phyloP scores from a whole-genome alignment of 2,888 invertebrate species.

The Tachina grossa region DNA sequence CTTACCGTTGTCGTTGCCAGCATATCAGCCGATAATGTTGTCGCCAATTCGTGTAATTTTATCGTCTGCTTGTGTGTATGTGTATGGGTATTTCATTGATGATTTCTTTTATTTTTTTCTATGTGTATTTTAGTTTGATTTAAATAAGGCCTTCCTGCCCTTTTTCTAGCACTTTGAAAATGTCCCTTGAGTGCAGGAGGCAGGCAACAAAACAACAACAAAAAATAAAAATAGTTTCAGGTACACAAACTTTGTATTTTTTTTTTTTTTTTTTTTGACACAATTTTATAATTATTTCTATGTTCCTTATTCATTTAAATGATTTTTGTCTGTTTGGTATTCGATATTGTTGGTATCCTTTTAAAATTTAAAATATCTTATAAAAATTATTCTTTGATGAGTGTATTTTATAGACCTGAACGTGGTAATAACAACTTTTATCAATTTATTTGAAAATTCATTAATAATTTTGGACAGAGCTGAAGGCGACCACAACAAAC shows the following conservation, averaged over 20 bases:
- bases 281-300: constrained; percentile 45
- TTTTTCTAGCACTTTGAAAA: constrained; percentile 52
- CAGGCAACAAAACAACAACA: neutral
- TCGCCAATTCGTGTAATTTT: constrained; percentile 77
- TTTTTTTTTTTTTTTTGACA: constrained; percentile 16
- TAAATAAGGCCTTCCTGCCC: constrained; percentile 49
- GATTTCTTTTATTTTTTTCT: constrained; percentile 21
- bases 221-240: constrained; percentile 16
- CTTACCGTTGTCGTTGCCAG: constrained; percentile 63
- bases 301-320: constrained; percentile 13
- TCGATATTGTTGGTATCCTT: constrained; percentile 57
- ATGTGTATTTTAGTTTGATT: constrained; percentile 25
- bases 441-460: neutral
- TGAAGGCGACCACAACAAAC: neutral
- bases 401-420: constrained; percentile 17
- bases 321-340: constrained; percentile 18
- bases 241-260: constrained; percentile 14
- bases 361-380: constrained; percentile 68
- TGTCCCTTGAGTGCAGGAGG: constrained; percentile 8
- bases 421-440: neutral
- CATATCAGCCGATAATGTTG: constrained; percentile 74
- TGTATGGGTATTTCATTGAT: constrained; percentile 43
- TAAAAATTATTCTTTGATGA: constrained; percentile 58
- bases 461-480: constrained; percentile 6
- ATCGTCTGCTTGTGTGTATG: constrained; percentile 52